These are phyloP conservation scores for Adelges cooleyi DNA, from an alignment of 1,140 invertebrate genomes.

Conservation along the genomic window DNA sequence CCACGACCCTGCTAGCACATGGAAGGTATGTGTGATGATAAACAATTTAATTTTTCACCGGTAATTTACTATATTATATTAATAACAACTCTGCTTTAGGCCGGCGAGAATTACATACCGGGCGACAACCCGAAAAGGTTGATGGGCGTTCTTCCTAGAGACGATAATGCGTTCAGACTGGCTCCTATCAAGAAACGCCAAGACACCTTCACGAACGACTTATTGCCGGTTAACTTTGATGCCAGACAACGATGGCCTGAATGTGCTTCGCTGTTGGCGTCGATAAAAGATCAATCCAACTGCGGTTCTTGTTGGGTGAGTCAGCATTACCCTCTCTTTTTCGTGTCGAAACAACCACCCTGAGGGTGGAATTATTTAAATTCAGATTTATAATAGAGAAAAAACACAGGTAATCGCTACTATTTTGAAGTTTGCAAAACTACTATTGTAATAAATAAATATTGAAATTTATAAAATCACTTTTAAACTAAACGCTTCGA, in stretches of 20 bases:
- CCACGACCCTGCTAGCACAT: background rate
- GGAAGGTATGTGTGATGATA: constrained; percentile 19
- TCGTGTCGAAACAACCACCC: background rate
- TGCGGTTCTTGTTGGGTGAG: constrained; percentile 56
- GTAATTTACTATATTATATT: no score
- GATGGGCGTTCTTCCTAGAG: background rate
- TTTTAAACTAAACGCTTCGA: no score
- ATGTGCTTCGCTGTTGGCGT: constrained; percentile 64
- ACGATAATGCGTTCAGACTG: background rate
- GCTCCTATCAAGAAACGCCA: background rate
- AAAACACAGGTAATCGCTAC: no score
- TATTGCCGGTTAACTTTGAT: constrained; percentile 65
- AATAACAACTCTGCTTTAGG: no score
- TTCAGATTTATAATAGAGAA: background rate
- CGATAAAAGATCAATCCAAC: constrained; percentile 62
- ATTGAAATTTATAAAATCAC: no score
- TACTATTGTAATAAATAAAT: no score
- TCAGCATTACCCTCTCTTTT: no score
- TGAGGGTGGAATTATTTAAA: background rate
- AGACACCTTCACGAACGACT: background rate
- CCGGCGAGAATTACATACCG: background rate
- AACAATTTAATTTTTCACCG: background rate
- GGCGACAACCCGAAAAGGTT: background rate
- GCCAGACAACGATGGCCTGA: constrained; percentile 65
- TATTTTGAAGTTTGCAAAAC: no score